These are phyloP conservation scores for Epinotia bilunana DNA, from an alignment of 2,888 invertebrate genomes.

Conservation along the genomic window DNA sequence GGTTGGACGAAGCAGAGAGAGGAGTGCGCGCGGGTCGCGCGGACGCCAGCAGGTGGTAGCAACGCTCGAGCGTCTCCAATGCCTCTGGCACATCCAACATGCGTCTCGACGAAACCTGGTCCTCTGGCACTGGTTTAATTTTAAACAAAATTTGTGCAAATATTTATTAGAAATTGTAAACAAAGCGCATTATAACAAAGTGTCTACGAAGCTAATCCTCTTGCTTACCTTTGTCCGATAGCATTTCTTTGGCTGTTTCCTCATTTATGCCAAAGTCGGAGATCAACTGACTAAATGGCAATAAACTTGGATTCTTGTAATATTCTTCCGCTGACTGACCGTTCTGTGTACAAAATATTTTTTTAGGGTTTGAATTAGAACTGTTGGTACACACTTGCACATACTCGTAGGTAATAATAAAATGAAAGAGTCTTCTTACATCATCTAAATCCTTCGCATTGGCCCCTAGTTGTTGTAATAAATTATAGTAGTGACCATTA, in stretches of 20 bases:
- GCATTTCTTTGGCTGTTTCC: conserved; percentile 87
- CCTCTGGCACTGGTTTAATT: conserved; percentile 87
- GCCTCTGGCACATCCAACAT: conserved; percentile 88
- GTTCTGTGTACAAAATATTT: conserved; percentile 79
- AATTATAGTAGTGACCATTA: conserved; percentile 94
- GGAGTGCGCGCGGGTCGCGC: conserved; percentile 84
- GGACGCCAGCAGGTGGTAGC: conserved; percentile 88
- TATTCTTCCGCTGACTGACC: conserved; percentile 93
- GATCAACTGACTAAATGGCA: conserved; percentile 88
- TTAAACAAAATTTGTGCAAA: conserved; percentile 33
- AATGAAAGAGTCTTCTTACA: conserved; percentile 82
- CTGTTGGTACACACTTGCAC: neutral
- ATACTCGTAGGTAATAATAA: neutral
- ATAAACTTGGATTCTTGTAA: conserved; percentile 86
- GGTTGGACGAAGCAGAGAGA: conserved; percentile 85
- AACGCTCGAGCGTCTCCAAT: conserved; percentile 89
- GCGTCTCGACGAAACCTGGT: conserved; percentile 89
- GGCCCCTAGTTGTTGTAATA: conserved; percentile 93
- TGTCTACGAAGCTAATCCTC: neutral
- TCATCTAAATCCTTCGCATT: conserved; percentile 93
- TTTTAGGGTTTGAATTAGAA: neutral
- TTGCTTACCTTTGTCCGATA: conserved; percentile 90
- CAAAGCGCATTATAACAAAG: conserved; percentile 13
- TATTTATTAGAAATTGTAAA: conserved; percentile 2
- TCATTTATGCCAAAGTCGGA: conserved; percentile 89